phyloP scores from a whole-genome alignment of 2,888 invertebrate species.

The Melipona beecheii region DNA sequence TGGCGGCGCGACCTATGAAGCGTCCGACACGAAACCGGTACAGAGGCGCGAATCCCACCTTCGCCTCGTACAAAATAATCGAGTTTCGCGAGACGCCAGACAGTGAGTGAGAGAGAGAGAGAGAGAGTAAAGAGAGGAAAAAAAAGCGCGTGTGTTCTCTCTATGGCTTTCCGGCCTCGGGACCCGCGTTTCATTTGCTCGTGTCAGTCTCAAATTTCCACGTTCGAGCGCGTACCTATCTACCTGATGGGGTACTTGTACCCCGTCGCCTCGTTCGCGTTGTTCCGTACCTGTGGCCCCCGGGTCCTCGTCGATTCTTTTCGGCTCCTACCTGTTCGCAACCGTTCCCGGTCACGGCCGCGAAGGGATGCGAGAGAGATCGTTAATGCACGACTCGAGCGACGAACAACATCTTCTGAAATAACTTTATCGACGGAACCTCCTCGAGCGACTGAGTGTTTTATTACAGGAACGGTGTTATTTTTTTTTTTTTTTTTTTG shows the following conservation, averaged over 20 bases:
- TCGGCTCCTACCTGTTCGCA: slow-evolving; percentile 37
- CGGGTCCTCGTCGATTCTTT: neutral
- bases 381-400: neutral
- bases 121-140: neutral
- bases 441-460: neutral
- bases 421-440: neutral
- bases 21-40: slow-evolving; percentile 56
- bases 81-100: slow-evolving; percentile 46
- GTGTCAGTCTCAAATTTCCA: slow-evolving; percentile 60
- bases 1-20: slow-evolving; percentile 45
- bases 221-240: slow-evolving; percentile 51
- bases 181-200: slow-evolving; percentile 54
- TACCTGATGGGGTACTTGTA: slow-evolving; percentile 19
- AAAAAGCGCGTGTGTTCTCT: slow-evolving; percentile 37
- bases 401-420: neutral
- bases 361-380: neutral
- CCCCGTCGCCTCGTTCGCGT: slow-evolving; percentile 11
- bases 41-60: slow-evolving; percentile 54
- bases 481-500: neutral
- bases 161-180: slow-evolving; percentile 45
- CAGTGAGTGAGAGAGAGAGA: neutral
- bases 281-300: slow-evolving; percentile 8
- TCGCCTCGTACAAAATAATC: slow-evolving; percentile 57
- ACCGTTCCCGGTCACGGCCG: neutral
- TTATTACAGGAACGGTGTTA: too few species aligned